Evolutionary conservation across 2,113 vertebrate genomes (phyloP).

Genomic region (Hemiprocne comata): DNA sequence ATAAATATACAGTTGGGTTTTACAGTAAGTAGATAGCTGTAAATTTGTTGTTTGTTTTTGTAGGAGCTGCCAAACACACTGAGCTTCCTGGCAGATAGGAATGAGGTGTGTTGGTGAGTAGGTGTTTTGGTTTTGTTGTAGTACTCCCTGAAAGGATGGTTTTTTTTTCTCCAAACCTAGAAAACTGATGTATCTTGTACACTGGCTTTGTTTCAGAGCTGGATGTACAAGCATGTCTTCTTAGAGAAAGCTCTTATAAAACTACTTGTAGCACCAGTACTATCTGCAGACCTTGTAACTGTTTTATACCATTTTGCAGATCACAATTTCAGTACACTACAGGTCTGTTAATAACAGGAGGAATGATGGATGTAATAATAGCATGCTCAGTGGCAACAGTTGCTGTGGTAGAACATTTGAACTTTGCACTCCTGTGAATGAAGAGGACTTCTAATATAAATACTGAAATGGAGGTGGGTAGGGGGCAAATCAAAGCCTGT

Average conservation of each 20-base stretch:
- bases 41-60: background rate
- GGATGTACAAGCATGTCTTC: no score
- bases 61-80: background rate
- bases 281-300: background rate
- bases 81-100: background rate
- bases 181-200: background rate
- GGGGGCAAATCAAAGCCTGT: background rate
- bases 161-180: background rate
- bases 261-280: background rate
- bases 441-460: background rate
- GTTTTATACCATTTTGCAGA: background rate
- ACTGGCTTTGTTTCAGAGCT: background rate
- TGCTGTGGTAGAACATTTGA: background rate
- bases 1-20: background rate
- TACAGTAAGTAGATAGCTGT: background rate
- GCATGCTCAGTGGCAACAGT: background rate
- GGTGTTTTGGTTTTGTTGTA: background rate
- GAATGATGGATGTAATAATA: background rate
- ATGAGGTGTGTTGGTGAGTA: background rate
- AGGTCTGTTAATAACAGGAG: background rate
- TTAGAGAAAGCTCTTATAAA: background rate
- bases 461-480: background rate
- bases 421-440: background rate
- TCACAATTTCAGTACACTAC: background rate
- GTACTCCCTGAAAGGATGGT: background rate